Evolutionary conservation across 2,113 vertebrate genomes (phyloP).

Genomic region (Alectura lathami): DNA sequence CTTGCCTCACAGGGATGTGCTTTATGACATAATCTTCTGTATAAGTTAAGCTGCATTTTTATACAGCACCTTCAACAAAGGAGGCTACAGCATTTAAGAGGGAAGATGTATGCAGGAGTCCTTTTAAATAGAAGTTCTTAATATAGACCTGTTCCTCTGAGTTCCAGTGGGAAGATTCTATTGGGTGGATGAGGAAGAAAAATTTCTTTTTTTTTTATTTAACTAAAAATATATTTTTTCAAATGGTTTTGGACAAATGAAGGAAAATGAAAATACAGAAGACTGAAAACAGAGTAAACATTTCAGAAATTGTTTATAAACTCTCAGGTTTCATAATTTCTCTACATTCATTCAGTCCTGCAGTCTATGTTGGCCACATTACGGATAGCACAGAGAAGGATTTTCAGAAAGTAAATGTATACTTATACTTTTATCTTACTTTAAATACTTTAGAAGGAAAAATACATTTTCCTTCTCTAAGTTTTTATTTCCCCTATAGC

Average conservation of each 20-base stretch:
- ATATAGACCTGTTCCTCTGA: not conserved
- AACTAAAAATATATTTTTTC: not conserved
- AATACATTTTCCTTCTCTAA: not conserved
- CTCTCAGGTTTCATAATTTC: not conserved
- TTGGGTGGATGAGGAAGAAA: not conserved
- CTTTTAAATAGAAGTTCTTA: not conserved
- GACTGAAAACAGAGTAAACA: not conserved
- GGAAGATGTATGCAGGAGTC: not conserved
- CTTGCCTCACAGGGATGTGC: not conserved
- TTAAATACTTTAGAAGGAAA: not conserved
- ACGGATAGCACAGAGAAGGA: not conserved
- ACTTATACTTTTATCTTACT: not conserved
- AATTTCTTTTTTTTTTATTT: not conserved
- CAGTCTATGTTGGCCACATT: not conserved
- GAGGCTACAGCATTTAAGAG: not conserved
- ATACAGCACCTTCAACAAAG: not conserved
- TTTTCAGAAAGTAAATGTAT: not conserved
- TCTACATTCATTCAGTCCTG: not conserved
- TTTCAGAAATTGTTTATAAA: not conserved
- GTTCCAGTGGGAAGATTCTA: not conserved
- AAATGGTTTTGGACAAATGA: not conserved
- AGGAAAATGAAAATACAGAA: not conserved
- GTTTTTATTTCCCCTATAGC: not conserved
- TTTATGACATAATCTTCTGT: not conserved
- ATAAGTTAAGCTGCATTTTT: not conserved